Evolutionary conservation across 2,888 invertebrate genomes (phyloP), one percentile per base, ranked within the genome.

Genomic region (Drosophila neoperkinsi): DNA sequence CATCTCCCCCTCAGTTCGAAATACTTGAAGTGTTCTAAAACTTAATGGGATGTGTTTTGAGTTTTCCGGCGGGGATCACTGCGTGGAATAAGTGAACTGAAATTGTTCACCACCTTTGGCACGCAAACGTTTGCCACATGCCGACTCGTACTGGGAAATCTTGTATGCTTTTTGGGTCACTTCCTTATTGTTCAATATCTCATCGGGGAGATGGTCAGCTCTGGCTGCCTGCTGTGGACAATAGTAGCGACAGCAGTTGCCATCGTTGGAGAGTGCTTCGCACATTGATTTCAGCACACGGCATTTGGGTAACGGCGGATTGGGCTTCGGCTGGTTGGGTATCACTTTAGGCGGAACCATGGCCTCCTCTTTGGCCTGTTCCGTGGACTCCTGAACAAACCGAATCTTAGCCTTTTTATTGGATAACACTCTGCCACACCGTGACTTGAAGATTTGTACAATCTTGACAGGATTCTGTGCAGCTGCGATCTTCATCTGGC

Each of bases 201-300:
- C 31, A 0, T 56, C 53, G 16, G 52, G 4, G 25, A 64, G 28
- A 1, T 28, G 30, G 10, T 71, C 59, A 21, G 56, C 63, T 3
- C 34, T 28, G 2, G 38, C 36, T 16, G 49, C 13, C 30, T 49
- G 28, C 34, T 43, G 10, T 5, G 2, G 9, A 9, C 60, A 30
- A 36, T 30, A 60, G 4, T 10, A 13, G 28, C 30, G 30, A 11
- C 9, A 25, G 3, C 10, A 31, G 13, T 33, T 57, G 11, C 13
- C 3, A 6, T 18, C 11, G 1, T 38, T 36, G 3, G 25, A 2
- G 1, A 10, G 5, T 0, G 62, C 30, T 50, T 76, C 66, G 38
- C 41, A 46, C 62, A 80, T 70, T 10, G 38, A 33, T 1, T 34
- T 55, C 6, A 67, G 64, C 21, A 80, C 60, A 0, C 61, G 63